These are phyloP conservation scores for Caenorhabditis sinica DNA, from an alignment of 2,888 invertebrate genomes.

Conservation along the genomic window DNA sequence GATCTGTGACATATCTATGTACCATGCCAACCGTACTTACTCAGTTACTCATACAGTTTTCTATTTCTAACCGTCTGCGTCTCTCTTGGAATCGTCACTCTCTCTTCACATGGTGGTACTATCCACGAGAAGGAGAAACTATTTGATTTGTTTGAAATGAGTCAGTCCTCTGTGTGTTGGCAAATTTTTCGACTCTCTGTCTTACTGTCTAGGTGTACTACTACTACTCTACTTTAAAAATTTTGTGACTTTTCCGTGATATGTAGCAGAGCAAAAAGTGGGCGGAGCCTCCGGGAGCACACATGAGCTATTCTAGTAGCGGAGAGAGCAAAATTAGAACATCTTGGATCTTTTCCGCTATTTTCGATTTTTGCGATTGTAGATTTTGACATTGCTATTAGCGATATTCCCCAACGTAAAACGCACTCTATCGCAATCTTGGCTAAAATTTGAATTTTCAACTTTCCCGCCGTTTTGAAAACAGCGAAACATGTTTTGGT, in stretches of 20 bases:
- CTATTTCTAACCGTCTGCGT: slow-evolving; percentile 5
- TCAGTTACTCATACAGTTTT: background rate
- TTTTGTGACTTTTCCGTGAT: slow-evolving; percentile 18
- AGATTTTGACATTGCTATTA: too few relatives aligned
- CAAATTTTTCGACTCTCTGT: background rate
- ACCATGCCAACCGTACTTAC: background rate
- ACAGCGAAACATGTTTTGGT: too few relatives aligned
- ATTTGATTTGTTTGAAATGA: slow-evolving; percentile 47
- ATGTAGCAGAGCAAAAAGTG: slow-evolving; percentile 6
- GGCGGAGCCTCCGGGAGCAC: background rate
- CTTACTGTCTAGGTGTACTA: background rate
- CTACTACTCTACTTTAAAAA: background rate
- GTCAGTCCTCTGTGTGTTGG: slow-evolving; percentile 6
- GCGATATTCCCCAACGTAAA: too few relatives aligned
- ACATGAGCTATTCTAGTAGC: too few relatives aligned
- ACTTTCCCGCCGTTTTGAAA: too few relatives aligned
- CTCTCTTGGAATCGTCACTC: slow-evolving; percentile 29
- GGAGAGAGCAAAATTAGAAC: too few relatives aligned
- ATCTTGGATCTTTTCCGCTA: too few relatives aligned
- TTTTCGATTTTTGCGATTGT: too few relatives aligned
- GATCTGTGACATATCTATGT: too few relatives aligned
- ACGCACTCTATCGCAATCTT: too few relatives aligned
- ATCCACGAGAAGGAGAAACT: slow-evolving; percentile 3
- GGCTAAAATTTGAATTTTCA: too few relatives aligned
- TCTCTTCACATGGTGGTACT: background rate